These are phyloP conservation scores for Denticeps clupeoides DNA, from an alignment of 2,797 vertebrate species.

Conservation along the genomic window DNA sequence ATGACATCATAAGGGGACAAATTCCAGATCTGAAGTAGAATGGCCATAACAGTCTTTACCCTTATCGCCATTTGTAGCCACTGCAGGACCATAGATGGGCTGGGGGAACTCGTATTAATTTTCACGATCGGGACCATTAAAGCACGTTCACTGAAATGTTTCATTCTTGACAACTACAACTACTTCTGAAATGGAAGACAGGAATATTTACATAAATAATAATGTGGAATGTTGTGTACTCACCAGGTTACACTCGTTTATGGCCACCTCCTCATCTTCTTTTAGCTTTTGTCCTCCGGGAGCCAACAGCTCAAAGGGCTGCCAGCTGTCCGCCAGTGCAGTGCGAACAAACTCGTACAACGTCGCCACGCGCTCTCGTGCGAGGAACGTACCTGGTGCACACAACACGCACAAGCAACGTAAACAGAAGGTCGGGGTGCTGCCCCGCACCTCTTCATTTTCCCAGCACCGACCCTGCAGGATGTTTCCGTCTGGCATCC, in stretches of 20 bases:
- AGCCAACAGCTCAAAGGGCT: conserved; percentile 85
- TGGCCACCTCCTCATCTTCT: conserved; percentile 61
- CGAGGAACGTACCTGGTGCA: conserved; percentile 84
- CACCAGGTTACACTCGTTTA: conserved; percentile 81
- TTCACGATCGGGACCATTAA: no score
- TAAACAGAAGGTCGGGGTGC: neutral
- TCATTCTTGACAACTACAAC: no score
- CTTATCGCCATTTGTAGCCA: no score
- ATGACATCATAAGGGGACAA: no score
- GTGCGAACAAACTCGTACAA: conserved; percentile 76
- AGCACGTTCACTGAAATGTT: no score
- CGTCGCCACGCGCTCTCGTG: conserved; percentile 67
- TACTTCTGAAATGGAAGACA: no score
- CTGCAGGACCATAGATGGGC: no score
- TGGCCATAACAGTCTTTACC: no score
- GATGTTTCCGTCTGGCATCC: conserved; percentile 78
- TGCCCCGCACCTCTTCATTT: no score
- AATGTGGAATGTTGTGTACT: conserved; percentile 41
- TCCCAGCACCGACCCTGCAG: conserved; percentile 75
- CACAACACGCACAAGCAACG: neutral
- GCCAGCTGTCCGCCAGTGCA: conserved; percentile 76
- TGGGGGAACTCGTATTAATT: no score
- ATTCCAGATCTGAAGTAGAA: no score
- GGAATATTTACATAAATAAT: no score
- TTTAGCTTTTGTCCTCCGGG: conserved; percentile 74